Percentiles rank a stretch among this genome's conserved stretches.
Conservation (phyloP, 2,888 invertebrate species). For the Papilio gigon region DNA sequence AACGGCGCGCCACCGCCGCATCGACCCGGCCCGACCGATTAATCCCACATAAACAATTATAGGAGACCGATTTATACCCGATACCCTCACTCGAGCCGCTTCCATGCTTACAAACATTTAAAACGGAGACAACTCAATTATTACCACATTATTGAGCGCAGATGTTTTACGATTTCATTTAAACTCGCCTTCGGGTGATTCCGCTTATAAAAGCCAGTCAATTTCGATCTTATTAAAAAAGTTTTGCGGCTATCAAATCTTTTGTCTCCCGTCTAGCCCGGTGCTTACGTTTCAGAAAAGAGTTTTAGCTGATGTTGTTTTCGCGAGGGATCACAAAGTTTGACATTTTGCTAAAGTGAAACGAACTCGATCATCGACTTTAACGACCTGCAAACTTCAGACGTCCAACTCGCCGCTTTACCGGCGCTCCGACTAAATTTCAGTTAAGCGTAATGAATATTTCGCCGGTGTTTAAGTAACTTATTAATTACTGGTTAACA, state of each 20-base stretch:
- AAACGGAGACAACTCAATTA: constrained; percentile 50
- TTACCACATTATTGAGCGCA: constrained; percentile 47
- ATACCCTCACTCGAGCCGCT: constrained; percentile 65
- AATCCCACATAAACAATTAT: constrained; percentile 72
- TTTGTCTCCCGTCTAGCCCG: constrained; percentile 40
- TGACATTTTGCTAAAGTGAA: constrained; percentile 52
- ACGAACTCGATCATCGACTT: constrained; percentile 68
- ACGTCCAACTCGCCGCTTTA: constrained; percentile 60
- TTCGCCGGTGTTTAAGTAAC: constrained; percentile 30
- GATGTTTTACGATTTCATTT: constrained; percentile 68
- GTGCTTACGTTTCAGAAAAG: constrained; percentile 48
- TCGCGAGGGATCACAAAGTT: constrained; percentile 64
- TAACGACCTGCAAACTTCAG: constrained; percentile 63
- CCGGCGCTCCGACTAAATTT: constrained; percentile 51
- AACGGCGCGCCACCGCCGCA: constrained; percentile 51
- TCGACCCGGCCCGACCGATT: constrained; percentile 61
- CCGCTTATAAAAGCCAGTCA: constrained; percentile 49
- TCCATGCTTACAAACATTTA: constrained; percentile 45
- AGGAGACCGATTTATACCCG: constrained; percentile 65
- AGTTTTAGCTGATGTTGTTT: constrained; percentile 62
- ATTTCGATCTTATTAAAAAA: constrained; percentile 60
- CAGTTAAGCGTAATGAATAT: constrained; percentile 48
- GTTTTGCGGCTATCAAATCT: constrained; percentile 43
- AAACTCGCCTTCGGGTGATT: constrained; percentile 56
- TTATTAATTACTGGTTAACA: constrained; percentile 18